Evolutionary conservation across 1,140 invertebrate genomes (phyloP).

Genomic region (Mercenaria mercenaria): DNA sequence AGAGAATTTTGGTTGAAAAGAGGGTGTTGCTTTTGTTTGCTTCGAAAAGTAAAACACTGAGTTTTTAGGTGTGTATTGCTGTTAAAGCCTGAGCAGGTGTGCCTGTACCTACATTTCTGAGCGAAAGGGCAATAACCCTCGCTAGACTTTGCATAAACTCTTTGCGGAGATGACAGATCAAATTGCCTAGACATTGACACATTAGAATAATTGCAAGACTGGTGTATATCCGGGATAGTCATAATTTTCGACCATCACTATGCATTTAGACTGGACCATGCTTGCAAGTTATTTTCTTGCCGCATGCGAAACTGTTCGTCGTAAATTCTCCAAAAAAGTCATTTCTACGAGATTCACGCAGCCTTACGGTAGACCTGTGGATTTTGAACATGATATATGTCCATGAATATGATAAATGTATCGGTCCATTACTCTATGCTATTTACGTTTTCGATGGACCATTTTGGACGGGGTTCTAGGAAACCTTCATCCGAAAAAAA

Average conservation of each 20-base stretch:
- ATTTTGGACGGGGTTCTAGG: background rate
- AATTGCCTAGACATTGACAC: too few relatives aligned
- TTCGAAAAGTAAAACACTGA: background rate
- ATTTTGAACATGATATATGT: background rate
- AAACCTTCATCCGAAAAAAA: background rate
- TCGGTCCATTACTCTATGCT: slow-evolving; percentile 14
- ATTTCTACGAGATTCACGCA: too few relatives aligned
- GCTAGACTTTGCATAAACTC: too few relatives aligned
- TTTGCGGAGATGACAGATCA: too few relatives aligned
- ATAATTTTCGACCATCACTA: background rate
- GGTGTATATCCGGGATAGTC: background rate
- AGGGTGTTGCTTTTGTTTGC: background rate
- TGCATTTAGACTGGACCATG: background rate
- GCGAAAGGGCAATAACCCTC: too few relatives aligned
- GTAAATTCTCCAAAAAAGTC: background rate
- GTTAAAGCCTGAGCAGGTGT: too few relatives aligned
- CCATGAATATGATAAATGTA: background rate
- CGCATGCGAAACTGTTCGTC: background rate
- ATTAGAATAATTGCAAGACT: too few relatives aligned
- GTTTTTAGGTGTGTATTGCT: background rate
- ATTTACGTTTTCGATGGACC: background rate
- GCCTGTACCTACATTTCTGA: too few relatives aligned
- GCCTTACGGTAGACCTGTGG: background rate
- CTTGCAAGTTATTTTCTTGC: background rate
- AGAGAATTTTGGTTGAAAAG: too few relatives aligned